Evolutionary conservation across 2,797 vertebrate genomes (phyloP), one percentile per base, ranked within the genome.

Genomic region (Erpetoichthys calabaricus): DNA sequence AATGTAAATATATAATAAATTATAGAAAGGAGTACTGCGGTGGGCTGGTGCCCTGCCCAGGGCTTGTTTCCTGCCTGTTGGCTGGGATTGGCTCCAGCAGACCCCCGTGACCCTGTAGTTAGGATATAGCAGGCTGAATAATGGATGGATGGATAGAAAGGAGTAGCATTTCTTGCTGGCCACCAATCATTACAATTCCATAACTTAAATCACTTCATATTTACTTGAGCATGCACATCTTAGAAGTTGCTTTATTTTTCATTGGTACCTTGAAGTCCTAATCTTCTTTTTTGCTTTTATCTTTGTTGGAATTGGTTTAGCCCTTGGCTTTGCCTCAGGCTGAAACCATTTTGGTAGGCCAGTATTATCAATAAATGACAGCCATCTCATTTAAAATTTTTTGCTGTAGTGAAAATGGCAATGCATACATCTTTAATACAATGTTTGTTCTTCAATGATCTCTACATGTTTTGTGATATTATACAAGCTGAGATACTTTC

Each of bases 321-420:
- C 62, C 58, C 61, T 67, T 57, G 62, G 58, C 62, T 66, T 69
- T 65, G 66, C 67, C 70, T 65, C 61, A 61, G 63, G 68, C 69
- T 55, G 65, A 65, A 75, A 56, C 49, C 57, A 68, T 63, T 68
- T 69, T 69, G 61, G 57, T 59, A 56, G 61, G 57, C 53, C 58
- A 65, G 68, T 74, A 66, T 63, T 57, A 73, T 69, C 67, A 76
- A 73, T 73, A 78, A 74, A 74, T 70, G 47, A 72, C 61, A 65
- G 49, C 45, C 47, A 64, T 62, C 73, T 71, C 63, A 72, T 78
- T 68, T 62, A 71, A 75, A 67, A 74, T 73, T 62, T 71, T 78
- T 74, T 71, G 72, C 68, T 74, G 74, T 64, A 62, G 60, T 49
- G 8, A 51, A 62, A 65, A 53, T 70, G 51, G 67, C 63, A 70